Evolutionary conservation across 2,888 invertebrate species (phyloP).

Genomic region (Acrobasis consociella): DNA sequence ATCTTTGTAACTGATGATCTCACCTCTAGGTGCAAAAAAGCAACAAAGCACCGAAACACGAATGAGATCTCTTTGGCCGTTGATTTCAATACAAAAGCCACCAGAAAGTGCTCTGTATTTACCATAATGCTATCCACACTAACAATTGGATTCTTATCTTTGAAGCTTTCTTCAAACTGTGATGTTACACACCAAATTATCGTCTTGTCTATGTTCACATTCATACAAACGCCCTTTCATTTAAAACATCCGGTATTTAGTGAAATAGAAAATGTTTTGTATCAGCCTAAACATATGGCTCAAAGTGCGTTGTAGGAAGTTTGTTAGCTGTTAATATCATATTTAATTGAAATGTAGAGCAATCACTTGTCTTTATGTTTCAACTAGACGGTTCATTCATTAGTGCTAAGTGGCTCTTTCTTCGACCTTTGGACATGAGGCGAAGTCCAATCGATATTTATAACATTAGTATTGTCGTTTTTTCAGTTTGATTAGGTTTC

Average conservation of each 20-base stretch:
- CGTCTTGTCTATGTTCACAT: slow-evolving; percentile 29
- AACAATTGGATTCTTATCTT: slow-evolving; percentile 29
- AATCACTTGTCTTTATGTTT: slow-evolving; percentile 52
- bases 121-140: slow-evolving; percentile 19
- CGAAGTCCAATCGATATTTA: not conserved
- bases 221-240: slow-evolving; percentile 28
- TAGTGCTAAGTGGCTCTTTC: slow-evolving; percentile 22
- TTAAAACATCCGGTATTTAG: slow-evolving; percentile 27
- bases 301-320: not conserved
- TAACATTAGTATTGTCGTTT: not conserved
- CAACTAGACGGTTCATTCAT: slow-evolving; percentile 51
- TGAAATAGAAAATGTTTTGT: not conserved
- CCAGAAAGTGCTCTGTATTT: slow-evolving; percentile 26
- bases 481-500: not conserved
- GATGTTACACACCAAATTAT: slow-evolving; percentile 49
- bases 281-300: not conserved
- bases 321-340: slow-evolving; percentile 8
- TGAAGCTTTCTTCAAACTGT: slow-evolving; percentile 36
- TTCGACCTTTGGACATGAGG: slow-evolving; percentile 9
- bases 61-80: slow-evolving; percentile 24
- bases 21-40: slow-evolving; percentile 16
- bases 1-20: not conserved
- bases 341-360: slow-evolving; percentile 41
- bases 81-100: slow-evolving; percentile 26
- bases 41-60: slow-evolving; percentile 28